These are phyloP conservation scores for Smutsia temminckii DNA, from an alignment of 2,797 vertebrate genomes.

Conservation along the genomic window DNA sequence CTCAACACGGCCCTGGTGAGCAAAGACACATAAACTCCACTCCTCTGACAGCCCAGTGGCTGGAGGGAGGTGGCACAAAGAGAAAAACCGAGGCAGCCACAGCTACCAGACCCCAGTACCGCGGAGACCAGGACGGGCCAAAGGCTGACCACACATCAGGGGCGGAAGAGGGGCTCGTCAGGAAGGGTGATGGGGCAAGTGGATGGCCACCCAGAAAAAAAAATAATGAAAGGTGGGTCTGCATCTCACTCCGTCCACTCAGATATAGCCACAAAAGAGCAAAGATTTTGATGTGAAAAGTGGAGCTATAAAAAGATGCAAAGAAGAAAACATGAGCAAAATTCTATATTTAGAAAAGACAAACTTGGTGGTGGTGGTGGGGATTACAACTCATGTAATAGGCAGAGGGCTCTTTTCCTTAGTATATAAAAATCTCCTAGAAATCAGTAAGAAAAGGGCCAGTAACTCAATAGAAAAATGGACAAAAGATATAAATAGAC, in stretches of 20 bases:
- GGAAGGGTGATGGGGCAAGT: neutral
- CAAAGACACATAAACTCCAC: neutral
- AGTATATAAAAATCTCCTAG: neutral
- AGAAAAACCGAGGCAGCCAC: neutral
- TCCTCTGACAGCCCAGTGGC: neutral
- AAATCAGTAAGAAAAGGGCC: neutral
- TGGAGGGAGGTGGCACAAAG: neutral
- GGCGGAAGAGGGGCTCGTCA: neutral
- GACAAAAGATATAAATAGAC: neutral
- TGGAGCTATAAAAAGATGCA: neutral
- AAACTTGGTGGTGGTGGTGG: neutral
- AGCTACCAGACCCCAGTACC: neutral
- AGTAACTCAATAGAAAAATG: neutral
- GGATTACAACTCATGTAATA: neutral
- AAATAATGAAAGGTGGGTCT: neutral
- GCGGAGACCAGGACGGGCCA: accelerated
- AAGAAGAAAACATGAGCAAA: neutral
- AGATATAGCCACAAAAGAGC: neutral
- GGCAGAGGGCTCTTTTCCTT: neutral
- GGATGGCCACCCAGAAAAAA: neutral
- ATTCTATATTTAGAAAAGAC: neutral
- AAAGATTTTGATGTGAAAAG: neutral
- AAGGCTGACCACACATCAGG: accelerated
- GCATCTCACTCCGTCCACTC: neutral
- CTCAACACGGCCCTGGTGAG: neutral